Evolutionary conservation across 1,140 invertebrate species (phyloP).

Genomic region (Cyclargus thomasi): DNA sequence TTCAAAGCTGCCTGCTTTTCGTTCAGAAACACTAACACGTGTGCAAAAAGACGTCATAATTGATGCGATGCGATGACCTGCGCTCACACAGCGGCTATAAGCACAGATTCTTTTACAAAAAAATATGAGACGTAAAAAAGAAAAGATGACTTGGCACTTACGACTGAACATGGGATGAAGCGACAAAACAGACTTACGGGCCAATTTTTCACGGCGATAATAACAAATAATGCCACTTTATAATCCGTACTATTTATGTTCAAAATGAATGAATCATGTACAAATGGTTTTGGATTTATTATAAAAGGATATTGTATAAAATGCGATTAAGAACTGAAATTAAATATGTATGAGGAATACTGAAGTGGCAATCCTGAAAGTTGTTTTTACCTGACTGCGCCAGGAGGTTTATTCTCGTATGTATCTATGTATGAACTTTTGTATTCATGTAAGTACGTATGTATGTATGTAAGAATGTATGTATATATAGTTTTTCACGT

Average conservation of each 20-base stretch:
- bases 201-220: constrained; percentile 9
- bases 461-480: too few relatives aligned
- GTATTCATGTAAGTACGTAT: too few relatives aligned
- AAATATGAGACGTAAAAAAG: neutral
- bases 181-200: constrained; percentile 7
- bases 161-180: neutral
- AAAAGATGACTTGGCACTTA: constrained; percentile 6
- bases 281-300: neutral
- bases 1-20: neutral
- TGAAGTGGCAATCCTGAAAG: too few relatives aligned
- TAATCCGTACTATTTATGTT: neutral
- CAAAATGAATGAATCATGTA: neutral
- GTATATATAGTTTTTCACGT: too few relatives aligned
- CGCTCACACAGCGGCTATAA: neutral
- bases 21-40: neutral
- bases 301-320: neutral
- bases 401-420: too few relatives aligned
- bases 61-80: constrained; percentile 6
- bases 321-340: too few relatives aligned
- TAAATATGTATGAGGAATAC: too few relatives aligned
- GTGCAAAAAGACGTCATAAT: neutral
- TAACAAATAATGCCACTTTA: neutral
- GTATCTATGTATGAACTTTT: too few relatives aligned
- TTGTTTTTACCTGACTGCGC: too few relatives aligned
- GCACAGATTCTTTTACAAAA: constrained; percentile 10